Evolutionary conservation across 2,888 invertebrate genomes (phyloP).

Genomic region (Pterostichus niger): DNA sequence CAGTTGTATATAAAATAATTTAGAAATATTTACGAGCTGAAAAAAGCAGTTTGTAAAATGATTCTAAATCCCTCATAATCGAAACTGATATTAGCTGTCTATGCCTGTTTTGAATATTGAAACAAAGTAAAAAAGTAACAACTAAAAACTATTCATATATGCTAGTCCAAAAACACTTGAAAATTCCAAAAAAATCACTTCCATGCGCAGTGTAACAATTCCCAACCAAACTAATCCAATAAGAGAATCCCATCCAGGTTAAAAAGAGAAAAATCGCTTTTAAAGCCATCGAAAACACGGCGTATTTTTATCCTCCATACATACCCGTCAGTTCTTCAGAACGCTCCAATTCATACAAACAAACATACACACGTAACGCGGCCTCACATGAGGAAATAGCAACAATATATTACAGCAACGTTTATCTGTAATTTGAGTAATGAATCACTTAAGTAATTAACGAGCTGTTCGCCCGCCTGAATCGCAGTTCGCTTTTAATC

Average conservation of each 20-base stretch:
- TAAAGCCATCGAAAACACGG: slow-evolving; percentile 39
- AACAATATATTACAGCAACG: slow-evolving; percentile 57
- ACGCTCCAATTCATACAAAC: slow-evolving; percentile 11
- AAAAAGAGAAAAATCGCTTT: slow-evolving; percentile 44
- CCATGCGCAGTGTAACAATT: slow-evolving; percentile 15
- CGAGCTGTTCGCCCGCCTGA: slow-evolving; percentile 53
- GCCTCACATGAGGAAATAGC: slow-evolving; percentile 2
- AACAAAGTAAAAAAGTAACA: background rate
- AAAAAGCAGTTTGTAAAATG: no score
- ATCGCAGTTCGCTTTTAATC: slow-evolving; percentile 55
- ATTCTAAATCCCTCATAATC: no score
- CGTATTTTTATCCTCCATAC: slow-evolving; percentile 32
- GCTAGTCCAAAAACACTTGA: slow-evolving; percentile 8
- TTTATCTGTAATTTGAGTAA: slow-evolving; percentile 64
- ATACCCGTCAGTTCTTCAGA: slow-evolving; percentile 26
- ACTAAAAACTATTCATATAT: slow-evolving; percentile 12
- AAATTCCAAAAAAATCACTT: slow-evolving; percentile 21
- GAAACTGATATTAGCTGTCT: no score
- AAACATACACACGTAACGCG: background rate
- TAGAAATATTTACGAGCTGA: no score
- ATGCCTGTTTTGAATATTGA: no score
- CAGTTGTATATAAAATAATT: no score
- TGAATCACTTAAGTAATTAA: slow-evolving; percentile 61
- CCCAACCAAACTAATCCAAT: slow-evolving; percentile 39
- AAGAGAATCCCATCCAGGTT: slow-evolving; percentile 24